phyloP scores from a whole-genome alignment of 2,113 vertebrate genomes.

The Micromys minutus region DNA sequence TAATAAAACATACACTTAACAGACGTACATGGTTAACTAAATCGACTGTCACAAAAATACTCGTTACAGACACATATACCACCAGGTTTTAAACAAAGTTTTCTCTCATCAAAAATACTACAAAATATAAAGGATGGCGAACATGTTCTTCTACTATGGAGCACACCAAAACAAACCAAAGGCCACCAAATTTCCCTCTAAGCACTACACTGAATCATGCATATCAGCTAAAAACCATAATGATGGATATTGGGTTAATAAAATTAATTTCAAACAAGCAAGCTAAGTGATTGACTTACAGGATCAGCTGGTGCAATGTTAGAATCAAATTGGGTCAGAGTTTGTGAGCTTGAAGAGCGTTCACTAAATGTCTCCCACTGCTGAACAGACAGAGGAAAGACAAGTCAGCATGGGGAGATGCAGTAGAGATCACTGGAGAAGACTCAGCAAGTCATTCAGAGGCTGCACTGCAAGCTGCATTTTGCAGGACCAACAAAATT shows the following conservation, averaged over 20 bases:
- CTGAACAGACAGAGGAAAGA: conserved; percentile 99
- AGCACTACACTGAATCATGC: conserved; percentile 86
- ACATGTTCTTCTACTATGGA: conserved; percentile 71
- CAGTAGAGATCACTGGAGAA: conserved; percentile 85
- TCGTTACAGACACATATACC: conserved; percentile 64
- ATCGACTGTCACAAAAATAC: conserved; percentile 61
- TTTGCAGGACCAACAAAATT: conserved; percentile 46
- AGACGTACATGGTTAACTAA: conserved; percentile 69
- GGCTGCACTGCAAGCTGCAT: conserved; percentile 85
- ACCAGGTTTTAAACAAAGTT: conserved; percentile 60
- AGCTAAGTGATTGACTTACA: conserved; percentile 99
- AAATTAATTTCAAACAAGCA: conserved; percentile 99
- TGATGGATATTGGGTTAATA: conserved; percentile 94
- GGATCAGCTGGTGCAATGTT: conserved; percentile 99
- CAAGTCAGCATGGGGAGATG: conserved; percentile 90
- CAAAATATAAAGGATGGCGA: conserved; percentile 61
- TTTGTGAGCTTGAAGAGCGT: conserved; percentile 99
- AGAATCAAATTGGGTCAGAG: conserved; percentile 99
- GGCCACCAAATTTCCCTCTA: conserved; percentile 82
- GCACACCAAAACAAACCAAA: conserved; percentile 75
- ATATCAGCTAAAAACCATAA: conserved; percentile 83
- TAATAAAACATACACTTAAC: conserved; percentile 68
- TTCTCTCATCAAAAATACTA: conserved; percentile 70
- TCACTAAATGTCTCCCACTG: conserved; percentile 99
- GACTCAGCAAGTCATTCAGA: conserved; percentile 83